Conservation (phyloP, 2,797 vertebrate genomes). For the Coranthus polyacanthus region DNA sequence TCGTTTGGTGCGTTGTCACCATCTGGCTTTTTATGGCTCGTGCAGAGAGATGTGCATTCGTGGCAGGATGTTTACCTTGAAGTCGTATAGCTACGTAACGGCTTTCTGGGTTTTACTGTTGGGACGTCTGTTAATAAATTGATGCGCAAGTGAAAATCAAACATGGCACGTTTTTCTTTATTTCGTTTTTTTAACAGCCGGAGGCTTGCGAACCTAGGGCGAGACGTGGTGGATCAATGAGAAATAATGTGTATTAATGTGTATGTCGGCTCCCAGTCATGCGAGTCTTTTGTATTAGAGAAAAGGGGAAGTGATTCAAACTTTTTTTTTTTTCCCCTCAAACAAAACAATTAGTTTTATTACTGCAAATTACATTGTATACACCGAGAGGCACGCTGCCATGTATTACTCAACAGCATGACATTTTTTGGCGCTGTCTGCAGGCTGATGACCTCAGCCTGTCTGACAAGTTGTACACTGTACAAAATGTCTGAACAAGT, state of each 20-base stretch:
- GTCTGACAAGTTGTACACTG: neutral
- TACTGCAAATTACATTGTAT: constrained; percentile 63
- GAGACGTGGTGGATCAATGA: constrained; percentile 30
- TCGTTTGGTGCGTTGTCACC: constrained; percentile 27
- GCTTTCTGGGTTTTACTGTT: constrained; percentile 27
- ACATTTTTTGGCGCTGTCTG: constrained; percentile 33
- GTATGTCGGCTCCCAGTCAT: constrained; percentile 5
- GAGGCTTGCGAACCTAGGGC: neutral
- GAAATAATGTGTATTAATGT: constrained; percentile 30
- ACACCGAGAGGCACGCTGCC: constrained; percentile 43
- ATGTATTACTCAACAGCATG: constrained; percentile 47
- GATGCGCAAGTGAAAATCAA: constrained; percentile 18
- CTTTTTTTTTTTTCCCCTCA: constrained; percentile 32
- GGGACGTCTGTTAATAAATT: constrained; percentile 8
- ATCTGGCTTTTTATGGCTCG: constrained; percentile 25
- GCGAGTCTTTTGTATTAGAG: constrained; percentile 37
- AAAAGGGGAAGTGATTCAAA: constrained; percentile 61
- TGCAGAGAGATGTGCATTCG: constrained; percentile 5
- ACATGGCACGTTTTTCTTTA: too few species aligned
- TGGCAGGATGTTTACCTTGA: constrained; percentile 20
- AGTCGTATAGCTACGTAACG: neutral
- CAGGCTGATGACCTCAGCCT: constrained; percentile 42
- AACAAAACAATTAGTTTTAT: constrained; percentile 67
- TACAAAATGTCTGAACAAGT: constrained; percentile 18
- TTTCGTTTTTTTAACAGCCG: constrained; percentile 16